These are phyloP conservation scores for Agrenia bidenticulata DNA, from an alignment of 2,888 invertebrate species.

Conservation along the genomic window DNA sequence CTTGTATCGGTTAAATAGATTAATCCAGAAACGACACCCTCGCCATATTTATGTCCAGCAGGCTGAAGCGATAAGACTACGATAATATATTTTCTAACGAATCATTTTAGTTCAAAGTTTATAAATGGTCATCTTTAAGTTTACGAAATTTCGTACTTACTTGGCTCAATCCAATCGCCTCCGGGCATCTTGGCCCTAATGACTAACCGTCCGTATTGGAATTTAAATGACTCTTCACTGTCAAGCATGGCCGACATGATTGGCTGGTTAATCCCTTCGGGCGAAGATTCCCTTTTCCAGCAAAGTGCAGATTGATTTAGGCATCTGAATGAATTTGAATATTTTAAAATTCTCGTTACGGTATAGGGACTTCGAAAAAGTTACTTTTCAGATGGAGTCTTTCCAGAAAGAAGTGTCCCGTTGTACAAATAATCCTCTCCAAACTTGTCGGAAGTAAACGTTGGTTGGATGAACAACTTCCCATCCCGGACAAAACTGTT, in stretches of 20 bases:
- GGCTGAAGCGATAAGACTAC: conserved; percentile 39
- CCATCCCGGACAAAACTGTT: conserved; percentile 33
- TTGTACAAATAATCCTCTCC: conserved; percentile 37
- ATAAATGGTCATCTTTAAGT: no score
- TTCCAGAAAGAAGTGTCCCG: conserved; percentile 32
- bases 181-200: conserved; percentile 39
- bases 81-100: no score
- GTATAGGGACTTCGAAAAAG: not conserved
- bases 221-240: conserved; percentile 26
- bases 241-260: conserved; percentile 33
- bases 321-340: conserved; percentile 15
- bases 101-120: no score
- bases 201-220: conserved; percentile 35
- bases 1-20: conserved; percentile 33
- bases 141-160: no score
- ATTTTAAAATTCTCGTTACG: not conserved
- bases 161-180: conserved; percentile 42
- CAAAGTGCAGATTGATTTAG: conserved; percentile 20
- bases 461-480: conserved; percentile 30
- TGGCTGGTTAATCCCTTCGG: conserved; percentile 24
- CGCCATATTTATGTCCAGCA: conserved; percentile 18
- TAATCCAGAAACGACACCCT: conserved; percentile 27
- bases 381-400: conserved; percentile 23
- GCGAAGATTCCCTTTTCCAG: conserved; percentile 20
- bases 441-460: conserved; percentile 29